Base-by-base conservation (phyloP, 1,140 invertebrate species). In the Drosophila burlai region DNA sequence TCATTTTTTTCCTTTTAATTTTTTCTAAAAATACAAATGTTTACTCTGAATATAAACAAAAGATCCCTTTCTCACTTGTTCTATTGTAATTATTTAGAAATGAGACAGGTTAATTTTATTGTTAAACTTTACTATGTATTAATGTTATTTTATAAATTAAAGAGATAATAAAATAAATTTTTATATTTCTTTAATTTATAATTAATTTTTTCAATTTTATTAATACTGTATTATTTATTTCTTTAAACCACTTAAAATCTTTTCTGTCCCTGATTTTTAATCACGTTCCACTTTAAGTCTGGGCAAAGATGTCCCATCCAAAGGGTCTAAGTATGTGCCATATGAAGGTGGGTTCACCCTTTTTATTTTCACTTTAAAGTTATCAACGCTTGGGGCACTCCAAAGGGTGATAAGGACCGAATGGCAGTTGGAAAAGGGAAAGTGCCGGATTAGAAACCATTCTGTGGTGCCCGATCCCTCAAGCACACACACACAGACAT, bases 401-500 rank as follows among this genome's bases (percentile, higher is more conserved):
- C 62, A 29, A 58, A 50, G 29, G 49, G 62, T 83, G 83, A 89
- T 83, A 89, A 89, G 76, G 49, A 36, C 31, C 68, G 65, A 87
- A 83, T 74, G 84, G 66, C 63, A 49, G 67, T 66, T 46, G 65
- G 45, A 76, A 69, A 76, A 79, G 75, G 66, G 68, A 76, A 82
- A 87, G 84, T 83, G 80, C 50, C 80, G 83, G 83, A 86, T 83
- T 86, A 83, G 83, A 80, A 82, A 50, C 60, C 80, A 87, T 83
- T 87, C 73, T 82, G 59, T 76, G 62, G 54, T 57, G 54, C 55
- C 65, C 69, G 58, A 40, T 62, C 40, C 58, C 40, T 46, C 42
- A 18, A 45, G 40, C 42, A 63, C 46, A 16, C 13, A 26, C 24
- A 55, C 52, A 60, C 59, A 47, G 45, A 67, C 46, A 50, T 29